Evolutionary conservation across 1,140 invertebrate species (phyloP).

Genomic region (Armadillidium nasatum): DNA sequence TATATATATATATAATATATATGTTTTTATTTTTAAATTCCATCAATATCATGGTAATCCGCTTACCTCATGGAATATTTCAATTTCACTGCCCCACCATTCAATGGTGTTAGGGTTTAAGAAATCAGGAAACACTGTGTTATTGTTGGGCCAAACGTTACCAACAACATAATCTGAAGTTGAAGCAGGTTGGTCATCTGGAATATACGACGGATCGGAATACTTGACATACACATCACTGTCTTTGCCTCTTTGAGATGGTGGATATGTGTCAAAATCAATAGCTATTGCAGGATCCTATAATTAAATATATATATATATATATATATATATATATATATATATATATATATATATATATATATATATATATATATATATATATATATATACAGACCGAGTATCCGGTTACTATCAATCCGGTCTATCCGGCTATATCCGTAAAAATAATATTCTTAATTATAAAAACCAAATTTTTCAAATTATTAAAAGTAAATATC

Average conservation of each 20-base stretch:
- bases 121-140: slow-evolving; percentile 34
- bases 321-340: slow-evolving; percentile 20
- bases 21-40: too few relatives aligned
- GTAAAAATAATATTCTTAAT: too few relatives aligned
- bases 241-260: background rate
- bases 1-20: too few relatives aligned
- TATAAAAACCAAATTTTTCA: too few relatives aligned
- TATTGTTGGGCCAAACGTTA: slow-evolving; percentile 30
- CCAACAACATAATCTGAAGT: slow-evolving; percentile 25
- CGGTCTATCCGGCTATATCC: too few relatives aligned
- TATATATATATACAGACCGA: slow-evolving; percentile 16
- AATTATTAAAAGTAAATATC: too few relatives aligned
- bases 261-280: slow-evolving; percentile 25
- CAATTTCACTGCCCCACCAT: slow-evolving; percentile 32
- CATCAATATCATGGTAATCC: too few relatives aligned
- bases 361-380: slow-evolving; percentile 19
- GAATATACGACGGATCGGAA: slow-evolving; percentile 16
- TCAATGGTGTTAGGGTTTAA: slow-evolving; percentile 19
- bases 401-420: too few relatives aligned
- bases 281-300: slow-evolving; percentile 25
- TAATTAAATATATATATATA: slow-evolving; percentile 18
- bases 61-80: slow-evolving; percentile 16
- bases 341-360: slow-evolving; percentile 18
- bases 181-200: slow-evolving; percentile 14
- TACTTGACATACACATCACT: slow-evolving; percentile 26